A percentile compares a stretch with the other conserved stretches of the same genome.
These are phyloP conservation scores for Puntigrus tetrazona DNA, from an alignment of 2,113 vertebrate species.

Conservation along the genomic window DNA sequence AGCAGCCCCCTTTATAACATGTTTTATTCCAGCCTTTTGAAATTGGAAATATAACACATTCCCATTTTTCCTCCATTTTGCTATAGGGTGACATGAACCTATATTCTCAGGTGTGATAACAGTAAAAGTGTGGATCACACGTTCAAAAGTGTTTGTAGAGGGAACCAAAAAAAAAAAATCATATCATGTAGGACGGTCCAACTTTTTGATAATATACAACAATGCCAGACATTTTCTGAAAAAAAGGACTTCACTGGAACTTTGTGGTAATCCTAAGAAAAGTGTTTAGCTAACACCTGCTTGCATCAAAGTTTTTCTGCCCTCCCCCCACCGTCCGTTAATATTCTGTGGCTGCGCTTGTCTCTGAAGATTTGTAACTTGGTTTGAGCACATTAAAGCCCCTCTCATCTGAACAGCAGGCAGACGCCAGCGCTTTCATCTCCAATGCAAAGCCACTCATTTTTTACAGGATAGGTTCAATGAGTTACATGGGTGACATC, in stretches of 20 bases:
- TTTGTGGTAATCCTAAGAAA: background rate
- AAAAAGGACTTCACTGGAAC: background rate
- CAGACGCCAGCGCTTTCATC: constrained; percentile 59
- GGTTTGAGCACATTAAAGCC: constrained; percentile 74
- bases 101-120: constrained; percentile 30
- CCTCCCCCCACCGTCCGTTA: background rate
- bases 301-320: background rate
- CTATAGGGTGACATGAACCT: background rate
- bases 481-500: constrained; percentile 68
- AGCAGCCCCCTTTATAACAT: background rate
- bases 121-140: constrained; percentile 22
- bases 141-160: background rate
- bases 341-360: constrained; percentile 46
- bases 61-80: background rate
- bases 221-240: background rate
- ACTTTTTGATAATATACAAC: background rate
- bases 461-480: constrained; percentile 71
- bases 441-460: constrained; percentile 53
- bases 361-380: constrained; percentile 71
- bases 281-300: constrained; percentile 17
- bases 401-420: constrained; percentile 59
- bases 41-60: background rate
- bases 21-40: background rate
- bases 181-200: background rate
- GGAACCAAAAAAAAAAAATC: background rate